Evolutionary conservation across 2,888 invertebrate genomes (phyloP), one percentile per base, ranked within the genome.

Genomic region (Amphipyra berbera): DNA sequence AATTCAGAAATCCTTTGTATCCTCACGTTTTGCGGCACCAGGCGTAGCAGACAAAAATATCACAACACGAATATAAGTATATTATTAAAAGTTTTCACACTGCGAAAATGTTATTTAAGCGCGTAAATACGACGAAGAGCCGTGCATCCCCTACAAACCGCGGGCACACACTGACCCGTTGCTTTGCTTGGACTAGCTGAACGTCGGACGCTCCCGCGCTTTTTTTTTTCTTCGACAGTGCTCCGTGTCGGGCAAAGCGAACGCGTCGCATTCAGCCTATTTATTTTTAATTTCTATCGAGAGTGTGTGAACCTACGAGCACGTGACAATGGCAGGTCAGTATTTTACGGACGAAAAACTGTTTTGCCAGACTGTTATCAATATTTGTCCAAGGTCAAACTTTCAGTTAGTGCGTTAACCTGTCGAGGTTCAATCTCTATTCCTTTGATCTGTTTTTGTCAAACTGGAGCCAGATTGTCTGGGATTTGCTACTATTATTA

Each of bases 311-410:
- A 83, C 82, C 82, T 76, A 74, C 78, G 74, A 79, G 50, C 78
- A 79, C 76, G 70, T 83, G 76, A 88, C 87, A 88, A 82, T 76
- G 75, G 47, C 85, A 90, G 90, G 92, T 92, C 81, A 66, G 90
- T 89, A 73, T 76, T 75, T 68, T 61, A 73, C 48, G 61, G 57
- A 59, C 33, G 48, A 46, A 61, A 44, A 57, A 58, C 41, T 37
- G n/a, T 59, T 66, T 55, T 27, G 52, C 42, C 14, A 47, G 47
- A 56, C 55, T 49, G 46, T 62, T 66, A 50, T 60, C 42, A 53
- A 33, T 68, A 54, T 67, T 73, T 67, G 47, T 72, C 48, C 57
- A 15, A 49, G 49, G 55, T 57, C 21, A 30, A 45, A 40, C 21
- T 66, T 67, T 41, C 12, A 37, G 21, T 21, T 60, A 41, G 57